Percentiles rank a stretch among this genome's conserved stretches.
phyloP scores from a whole-genome alignment of 2,113 vertebrate genomes.

The Phrynosoma platyrhinos region DNA sequence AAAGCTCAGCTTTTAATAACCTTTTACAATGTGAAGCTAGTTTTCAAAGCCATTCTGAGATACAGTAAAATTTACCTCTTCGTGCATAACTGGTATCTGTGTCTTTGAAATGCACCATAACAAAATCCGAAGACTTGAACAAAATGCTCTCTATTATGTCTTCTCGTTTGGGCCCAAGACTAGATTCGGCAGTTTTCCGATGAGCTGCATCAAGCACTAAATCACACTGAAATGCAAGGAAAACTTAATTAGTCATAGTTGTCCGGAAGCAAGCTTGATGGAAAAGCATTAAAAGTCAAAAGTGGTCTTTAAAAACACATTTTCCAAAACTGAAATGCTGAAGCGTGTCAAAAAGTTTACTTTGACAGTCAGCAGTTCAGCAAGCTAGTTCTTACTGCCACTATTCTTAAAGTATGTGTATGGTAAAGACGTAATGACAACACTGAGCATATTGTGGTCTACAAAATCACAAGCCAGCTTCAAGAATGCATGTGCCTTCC shows the following conservation, averaged over 20 bases:
- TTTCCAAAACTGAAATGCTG: not conserved
- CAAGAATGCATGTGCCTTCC: too few species aligned
- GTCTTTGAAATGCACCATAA: constrained; percentile 97
- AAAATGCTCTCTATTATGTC: constrained; percentile 97
- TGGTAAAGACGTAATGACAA: too few species aligned
- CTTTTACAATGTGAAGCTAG: not conserved
- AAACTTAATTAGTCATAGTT: not conserved
- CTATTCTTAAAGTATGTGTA: too few species aligned
- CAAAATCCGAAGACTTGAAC: constrained; percentile 96
- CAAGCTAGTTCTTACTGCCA: not conserved
- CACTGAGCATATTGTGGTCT: too few species aligned
- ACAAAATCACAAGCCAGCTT: too few species aligned
- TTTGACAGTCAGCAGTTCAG: not conserved
- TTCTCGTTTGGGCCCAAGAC: constrained; percentile 89
- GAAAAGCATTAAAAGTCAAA: not conserved
- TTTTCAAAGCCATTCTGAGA: constrained; percentile 19
- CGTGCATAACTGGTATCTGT: constrained; percentile 95
- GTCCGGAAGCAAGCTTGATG: not conserved
- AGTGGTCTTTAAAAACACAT: not conserved
- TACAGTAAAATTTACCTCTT: constrained; percentile 85
- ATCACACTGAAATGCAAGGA: constrained; percentile 85
- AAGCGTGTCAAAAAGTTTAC: not conserved
- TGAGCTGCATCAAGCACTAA: constrained; percentile 97
- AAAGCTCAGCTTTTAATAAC: not conserved
- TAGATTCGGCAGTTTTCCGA: constrained; percentile 89